Conservation (phyloP, 2,113 vertebrate species). For the Tor tambroides region DNA sequence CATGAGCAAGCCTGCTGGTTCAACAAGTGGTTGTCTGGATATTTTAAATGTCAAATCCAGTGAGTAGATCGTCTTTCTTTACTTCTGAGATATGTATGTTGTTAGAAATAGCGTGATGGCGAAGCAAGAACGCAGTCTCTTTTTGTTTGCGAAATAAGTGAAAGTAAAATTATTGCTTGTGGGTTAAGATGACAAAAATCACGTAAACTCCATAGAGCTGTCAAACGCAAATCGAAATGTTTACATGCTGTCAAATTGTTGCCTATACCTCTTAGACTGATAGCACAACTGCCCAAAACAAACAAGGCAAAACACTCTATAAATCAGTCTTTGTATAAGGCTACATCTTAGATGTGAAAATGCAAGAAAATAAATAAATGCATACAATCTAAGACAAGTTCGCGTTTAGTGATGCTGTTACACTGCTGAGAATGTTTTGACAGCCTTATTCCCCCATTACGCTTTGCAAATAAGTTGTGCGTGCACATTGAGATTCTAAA, state of each 20-base stretch:
- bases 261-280: not conserved
- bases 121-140: not conserved
- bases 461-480: not conserved
- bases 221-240: not conserved
- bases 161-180: not conserved
- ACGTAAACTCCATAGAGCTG: not conserved
- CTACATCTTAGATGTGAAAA: not conserved
- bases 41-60: slow-evolving; percentile 84
- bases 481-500: not conserved
- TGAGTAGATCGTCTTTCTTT: slow-evolving; percentile 69
- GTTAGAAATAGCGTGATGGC: not conserved
- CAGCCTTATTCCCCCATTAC: not conserved
- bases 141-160: not conserved
- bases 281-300: not conserved
- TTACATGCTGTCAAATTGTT: slow-evolving; percentile 19
- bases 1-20: slow-evolving; percentile 97
- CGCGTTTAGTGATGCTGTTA: not conserved
- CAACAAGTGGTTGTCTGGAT: slow-evolving; percentile 97
- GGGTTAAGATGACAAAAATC: not conserved
- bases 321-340: not conserved
- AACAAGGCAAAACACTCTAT: not conserved
- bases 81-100: not conserved
- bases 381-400: not conserved
- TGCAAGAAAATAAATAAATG: not conserved
- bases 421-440: not conserved